A percentile compares a stretch with the other conserved stretches of the same genome.
Conservation (phyloP, 2,797 vertebrate genomes). For the Sebastes cheni region DNA sequence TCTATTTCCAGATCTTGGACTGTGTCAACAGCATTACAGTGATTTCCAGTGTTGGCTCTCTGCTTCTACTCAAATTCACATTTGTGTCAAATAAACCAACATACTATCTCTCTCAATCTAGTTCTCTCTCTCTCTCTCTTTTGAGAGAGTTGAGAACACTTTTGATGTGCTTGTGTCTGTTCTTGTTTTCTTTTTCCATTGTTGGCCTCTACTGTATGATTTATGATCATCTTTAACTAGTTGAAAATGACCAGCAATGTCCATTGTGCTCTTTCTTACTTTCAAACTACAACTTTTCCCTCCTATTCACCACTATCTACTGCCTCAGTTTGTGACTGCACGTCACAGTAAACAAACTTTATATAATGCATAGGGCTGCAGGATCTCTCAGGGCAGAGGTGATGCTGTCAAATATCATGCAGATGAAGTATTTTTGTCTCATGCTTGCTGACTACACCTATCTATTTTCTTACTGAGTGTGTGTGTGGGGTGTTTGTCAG, state of each 20-base stretch:
- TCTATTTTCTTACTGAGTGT: background rate
- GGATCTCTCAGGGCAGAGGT: slow-evolving; percentile 7
- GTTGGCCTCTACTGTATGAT: background rate
- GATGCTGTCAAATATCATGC: slow-evolving; percentile 42
- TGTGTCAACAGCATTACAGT: background rate
- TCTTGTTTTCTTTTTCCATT: background rate
- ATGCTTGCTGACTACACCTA: slow-evolving; percentile 23
- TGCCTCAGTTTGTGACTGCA: background rate
- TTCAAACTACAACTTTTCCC: background rate
- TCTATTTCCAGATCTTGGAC: slow-evolving; percentile 18
- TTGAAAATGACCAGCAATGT: background rate
- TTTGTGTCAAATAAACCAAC: background rate
- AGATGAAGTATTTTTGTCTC: slow-evolving; percentile 37
- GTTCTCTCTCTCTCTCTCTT: background rate
- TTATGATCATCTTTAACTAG: background rate
- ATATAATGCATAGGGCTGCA: slow-evolving; percentile 17
- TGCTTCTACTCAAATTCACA: background rate
- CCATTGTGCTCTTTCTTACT: background rate
- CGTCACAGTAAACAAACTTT: slow-evolving; percentile 5
- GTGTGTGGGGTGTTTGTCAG: background rate
- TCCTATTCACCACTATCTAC: background rate
- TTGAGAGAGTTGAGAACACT: no score
- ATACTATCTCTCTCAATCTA: background rate
- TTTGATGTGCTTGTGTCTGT: fast-evolving
- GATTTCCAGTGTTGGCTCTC: background rate